Conservation (phyloP, 2,797 vertebrate genomes). For the Chloroceryle amazona region DNA sequence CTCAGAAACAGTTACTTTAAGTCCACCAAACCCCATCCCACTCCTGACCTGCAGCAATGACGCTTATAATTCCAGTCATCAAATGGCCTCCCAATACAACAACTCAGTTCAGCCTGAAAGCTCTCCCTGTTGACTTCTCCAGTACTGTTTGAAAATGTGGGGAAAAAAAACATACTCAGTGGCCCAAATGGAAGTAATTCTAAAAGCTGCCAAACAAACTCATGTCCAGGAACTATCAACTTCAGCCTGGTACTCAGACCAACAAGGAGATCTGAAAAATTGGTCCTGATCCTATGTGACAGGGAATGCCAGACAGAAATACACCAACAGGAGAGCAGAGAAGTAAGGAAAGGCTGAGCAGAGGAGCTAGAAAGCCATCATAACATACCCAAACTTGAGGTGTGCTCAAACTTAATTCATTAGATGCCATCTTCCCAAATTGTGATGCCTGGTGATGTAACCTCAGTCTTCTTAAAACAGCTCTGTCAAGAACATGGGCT, state of each 20-base stretch:
- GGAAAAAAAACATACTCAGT: neutral
- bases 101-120: neutral
- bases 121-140: neutral
- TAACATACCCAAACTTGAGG: neutral
- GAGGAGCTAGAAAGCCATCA: neutral
- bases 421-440: neutral
- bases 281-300: neutral
- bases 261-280: neutral
- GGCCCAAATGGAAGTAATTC: neutral
- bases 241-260: neutral
- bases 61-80: neutral
- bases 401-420: neutral
- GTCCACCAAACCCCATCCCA: neutral
- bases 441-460: neutral
- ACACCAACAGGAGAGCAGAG: neutral
- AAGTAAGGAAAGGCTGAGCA: neutral
- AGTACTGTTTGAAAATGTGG: neutral
- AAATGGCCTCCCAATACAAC: neutral
- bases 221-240: neutral
- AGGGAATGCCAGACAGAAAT: neutral
- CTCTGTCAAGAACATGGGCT: neutral
- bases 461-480: neutral
- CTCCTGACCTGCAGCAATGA: neutral
- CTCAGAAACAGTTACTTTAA: neutral
- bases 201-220: neutral